Conservation (phyloP, 92 coral and sea anemone species). For the Desmophyllum pertusum region DNA sequence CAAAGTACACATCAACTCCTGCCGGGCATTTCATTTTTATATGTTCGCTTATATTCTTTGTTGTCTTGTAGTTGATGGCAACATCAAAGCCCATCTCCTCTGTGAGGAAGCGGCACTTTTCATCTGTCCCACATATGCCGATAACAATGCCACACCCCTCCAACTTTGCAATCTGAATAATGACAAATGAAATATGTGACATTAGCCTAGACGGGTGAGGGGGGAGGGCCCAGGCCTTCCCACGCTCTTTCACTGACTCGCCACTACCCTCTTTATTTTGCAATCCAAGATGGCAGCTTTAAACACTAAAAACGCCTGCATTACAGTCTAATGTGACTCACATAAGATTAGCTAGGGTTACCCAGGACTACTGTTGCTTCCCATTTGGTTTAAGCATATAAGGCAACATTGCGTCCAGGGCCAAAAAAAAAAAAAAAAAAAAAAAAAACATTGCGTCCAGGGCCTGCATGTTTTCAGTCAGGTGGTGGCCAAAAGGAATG, state of each 20-base stretch:
- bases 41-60: slow-evolving; percentile 49
- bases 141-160: slow-evolving; percentile 82
- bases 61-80: slow-evolving; percentile 88
- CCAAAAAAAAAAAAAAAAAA: no score
- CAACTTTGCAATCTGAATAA: slow-evolving; percentile 77
- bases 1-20: slow-evolving; percentile 94
- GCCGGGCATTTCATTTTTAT: slow-evolving; percentile 60
- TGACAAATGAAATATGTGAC: neutral
- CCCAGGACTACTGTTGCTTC: neutral
- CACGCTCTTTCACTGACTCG: no score
- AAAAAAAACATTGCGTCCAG: no score
- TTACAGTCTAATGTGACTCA: no score
- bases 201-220: neutral
- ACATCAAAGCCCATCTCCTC: slow-evolving; percentile 85
- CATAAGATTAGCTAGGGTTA: no score
- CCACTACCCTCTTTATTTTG: no score
- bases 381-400: neutral
- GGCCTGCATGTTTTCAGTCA: neutral
- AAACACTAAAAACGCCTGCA: no score
- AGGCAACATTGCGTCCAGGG: no score
- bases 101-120: slow-evolving; percentile 72
- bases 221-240: no score
- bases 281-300: no score
- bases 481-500: neutral
- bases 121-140: slow-evolving; percentile 94